Evolutionary conservation across 2,113 vertebrate species (phyloP), one percentile per base, ranked within the genome.

Genomic region (Dromas ardeola): DNA sequence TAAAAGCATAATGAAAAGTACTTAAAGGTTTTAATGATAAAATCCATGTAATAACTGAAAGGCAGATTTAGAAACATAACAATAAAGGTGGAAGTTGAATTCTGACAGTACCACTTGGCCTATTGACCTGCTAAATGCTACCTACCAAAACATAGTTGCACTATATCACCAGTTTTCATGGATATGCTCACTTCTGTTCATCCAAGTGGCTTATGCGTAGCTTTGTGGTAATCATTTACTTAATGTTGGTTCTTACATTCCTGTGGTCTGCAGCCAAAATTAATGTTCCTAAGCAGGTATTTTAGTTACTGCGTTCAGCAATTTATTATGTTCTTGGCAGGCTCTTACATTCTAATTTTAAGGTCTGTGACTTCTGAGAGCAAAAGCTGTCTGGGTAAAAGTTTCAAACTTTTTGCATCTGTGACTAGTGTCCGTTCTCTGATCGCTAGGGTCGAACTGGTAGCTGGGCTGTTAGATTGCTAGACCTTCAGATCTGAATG

Each of bases 391-490:
- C 20, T 61, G 59, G 47, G 45, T 13, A 32, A 16, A 34, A 84
- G 9, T 43, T 55, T 55, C 25, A 38, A 29, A 15, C 13, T 26
- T 38, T n/a, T 59, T 38, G 10, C 7, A 27, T 21, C 2, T 34
- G 5, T n/a, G 45, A 3, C 14, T n/a, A 21, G 21, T 67, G 61
- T 27, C 36, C 0, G 0, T 72, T 52, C 29, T 71, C 22, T 52
- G 32, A 9, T 78, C 11, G 6, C 73, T 25, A 55, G 27, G 19
- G 9, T 59, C 34, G 43, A 6, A 26, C 36, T 81, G 56, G 12
- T 45, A 81, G 45, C 19, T 69, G 42, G 32, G 38, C 43, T 71
- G 23, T 71, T 58, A 8, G 7, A 12, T 18, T 53, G 6, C 38
- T 42, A 23, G 34, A 42, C 22, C 15, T 81, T 71, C 72, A 88